Percentiles rank a stretch among this genome's conserved stretches.
These are phyloP conservation scores for Metallyticus violacea DNA, from an alignment of 2,888 invertebrate species.

Conservation along the genomic window DNA sequence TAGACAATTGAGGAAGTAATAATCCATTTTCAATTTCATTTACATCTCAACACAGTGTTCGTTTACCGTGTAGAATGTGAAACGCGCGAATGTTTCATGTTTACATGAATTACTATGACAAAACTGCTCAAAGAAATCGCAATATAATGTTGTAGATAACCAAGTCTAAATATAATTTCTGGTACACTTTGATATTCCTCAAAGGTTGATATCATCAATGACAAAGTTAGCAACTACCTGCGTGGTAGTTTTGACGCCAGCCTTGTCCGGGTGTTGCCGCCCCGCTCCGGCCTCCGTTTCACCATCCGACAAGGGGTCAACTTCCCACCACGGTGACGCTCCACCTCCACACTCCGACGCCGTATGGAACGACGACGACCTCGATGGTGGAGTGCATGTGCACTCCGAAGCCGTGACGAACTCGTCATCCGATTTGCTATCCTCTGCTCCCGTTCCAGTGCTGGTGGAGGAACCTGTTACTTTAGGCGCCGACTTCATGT, in stretches of 20 bases:
- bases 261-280: conserved; percentile 44
- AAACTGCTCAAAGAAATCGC: no score
- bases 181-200: no score
- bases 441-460: conserved; percentile 27
- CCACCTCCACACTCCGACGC: conserved; percentile 63
- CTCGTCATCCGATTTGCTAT: conserved; percentile 54
- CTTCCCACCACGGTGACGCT: conserved; percentile 57
- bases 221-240: conserved; percentile 8
- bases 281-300: conserved; percentile 37
- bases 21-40: no score
- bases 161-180: neutral
- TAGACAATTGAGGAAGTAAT: no score
- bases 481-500: conserved; percentile 14
- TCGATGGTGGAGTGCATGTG: conserved; percentile 60
- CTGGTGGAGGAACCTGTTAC: neutral
- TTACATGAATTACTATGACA: no score
- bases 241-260: conserved; percentile 23
- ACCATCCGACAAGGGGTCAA: conserved; percentile 41
- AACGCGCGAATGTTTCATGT: no score
- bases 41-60: no score
- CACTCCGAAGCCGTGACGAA: conserved; percentile 68
- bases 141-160: no score
- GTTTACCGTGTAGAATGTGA: no score
- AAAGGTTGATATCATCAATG: no score
- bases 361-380: conserved; percentile 66